Percentiles rank a stretch among this genome's conserved stretches.
These are phyloP conservation scores for Neodiprion virginianus DNA, from an alignment of 1,140 invertebrate genomes.

Conservation along the genomic window DNA sequence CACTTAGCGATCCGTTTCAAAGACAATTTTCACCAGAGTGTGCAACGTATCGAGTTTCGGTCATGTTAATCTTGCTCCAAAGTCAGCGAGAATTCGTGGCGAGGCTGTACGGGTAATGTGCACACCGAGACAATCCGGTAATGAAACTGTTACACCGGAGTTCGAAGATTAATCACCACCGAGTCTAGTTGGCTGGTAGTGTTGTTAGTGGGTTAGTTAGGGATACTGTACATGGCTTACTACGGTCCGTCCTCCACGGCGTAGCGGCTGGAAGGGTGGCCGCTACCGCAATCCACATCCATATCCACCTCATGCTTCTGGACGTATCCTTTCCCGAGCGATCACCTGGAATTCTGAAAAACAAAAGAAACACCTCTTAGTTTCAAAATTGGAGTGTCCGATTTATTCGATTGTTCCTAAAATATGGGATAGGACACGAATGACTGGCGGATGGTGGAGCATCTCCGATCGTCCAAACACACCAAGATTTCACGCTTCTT, in stretches of 20 bases:
- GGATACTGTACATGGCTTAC: slow-evolving; percentile 49
- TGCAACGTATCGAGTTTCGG: background rate
- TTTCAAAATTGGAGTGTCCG: background rate
- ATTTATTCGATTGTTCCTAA: background rate
- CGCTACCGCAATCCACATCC: slow-evolving; percentile 45
- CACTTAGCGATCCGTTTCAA: too few relatives aligned
- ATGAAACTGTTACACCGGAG: background rate
- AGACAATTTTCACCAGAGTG: too few relatives aligned
- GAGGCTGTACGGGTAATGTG: background rate
- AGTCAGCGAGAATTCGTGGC: background rate
- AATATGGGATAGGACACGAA: too few relatives aligned
- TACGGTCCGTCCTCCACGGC: slow-evolving; percentile 45
- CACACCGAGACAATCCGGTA: background rate
- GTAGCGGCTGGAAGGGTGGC: slow-evolving; percentile 44
- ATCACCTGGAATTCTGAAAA: slow-evolving; percentile 36
- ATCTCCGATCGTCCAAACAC: background rate
- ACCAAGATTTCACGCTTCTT: background rate
- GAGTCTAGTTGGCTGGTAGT: background rate
- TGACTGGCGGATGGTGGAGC: background rate
- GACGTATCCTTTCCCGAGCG: slow-evolving; percentile 29
- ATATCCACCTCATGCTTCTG: slow-evolving; percentile 36
- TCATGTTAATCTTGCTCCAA: background rate
- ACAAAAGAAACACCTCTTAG: slow-evolving; percentile 16
- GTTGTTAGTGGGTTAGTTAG: slow-evolving; percentile 1
- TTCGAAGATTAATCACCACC: background rate